Base-by-base conservation (phyloP, 2,888 invertebrate genomes). In the Euclidia mi region DNA sequence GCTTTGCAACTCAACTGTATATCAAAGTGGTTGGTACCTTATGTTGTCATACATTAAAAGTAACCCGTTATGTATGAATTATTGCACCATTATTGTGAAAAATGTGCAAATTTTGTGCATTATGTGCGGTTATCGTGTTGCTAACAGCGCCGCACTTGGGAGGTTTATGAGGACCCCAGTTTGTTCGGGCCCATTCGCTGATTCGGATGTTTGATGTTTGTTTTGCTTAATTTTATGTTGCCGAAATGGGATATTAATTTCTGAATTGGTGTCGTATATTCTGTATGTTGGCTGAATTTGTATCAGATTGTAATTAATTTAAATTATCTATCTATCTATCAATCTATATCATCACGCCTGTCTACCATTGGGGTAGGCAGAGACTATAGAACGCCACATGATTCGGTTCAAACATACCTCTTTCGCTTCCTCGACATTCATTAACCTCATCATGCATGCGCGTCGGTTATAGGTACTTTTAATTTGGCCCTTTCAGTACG, bases 21-120 rank as follows among this genome's bases (percentile, higher is more conserved):
- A 34, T 49, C 25, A 41, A 11, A 7, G 34, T 25, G 34, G 41
- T 31, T 20, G n/a, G 31, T 28, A 9, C 34, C 25, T 15, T 50
- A 35, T 29, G 28, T 14, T 29, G 3, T 17, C 48, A 52, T 66
- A 69, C 50, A 49, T 71, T 56, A 64, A 50, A 65, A 40, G 47
- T 67, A 35, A 62, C 50, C 51, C 55, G 48, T 72, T 64, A 65
- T 44, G 41, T 74, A 64, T 75, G 70, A 75, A 62, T 72, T 75
- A 75, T 68, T 56, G 56, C 59, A 45, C 65, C 61, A 65, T 75
- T 72, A 70, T 65, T 44, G 32, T 25, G 15, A 38, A 51, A 51
- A 45, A 51, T 65, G 65, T 75, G 76, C 52, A 71, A 72, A 75
- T 75, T 71, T 71, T 64, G 70, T 75, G 65, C 72, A 72, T 70